Percentiles rank a stretch among this genome's conserved stretches.
Evolutionary conservation across 1,140 invertebrate genomes (phyloP).

Genomic region (Drosophila sturtevanti): DNA sequence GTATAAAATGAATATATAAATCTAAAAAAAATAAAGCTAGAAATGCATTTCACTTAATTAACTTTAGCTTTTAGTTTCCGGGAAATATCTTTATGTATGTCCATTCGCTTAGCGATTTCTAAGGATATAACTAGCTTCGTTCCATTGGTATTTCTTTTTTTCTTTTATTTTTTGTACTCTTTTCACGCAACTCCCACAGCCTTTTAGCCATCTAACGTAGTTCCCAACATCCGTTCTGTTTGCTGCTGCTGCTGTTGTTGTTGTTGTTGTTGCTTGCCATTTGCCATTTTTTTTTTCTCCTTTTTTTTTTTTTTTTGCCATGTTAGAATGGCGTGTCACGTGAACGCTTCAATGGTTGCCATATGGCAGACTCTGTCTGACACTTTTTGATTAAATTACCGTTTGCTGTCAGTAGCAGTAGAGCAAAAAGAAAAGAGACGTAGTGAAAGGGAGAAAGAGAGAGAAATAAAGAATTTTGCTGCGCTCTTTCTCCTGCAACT

Average conservation of each 20-base stretch:
- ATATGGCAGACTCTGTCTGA: conserved; percentile 50
- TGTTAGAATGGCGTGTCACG: conserved; percentile 15
- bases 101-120: not conserved
- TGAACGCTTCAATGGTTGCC: conserved; percentile 38
- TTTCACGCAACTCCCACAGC: not conserved
- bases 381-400: conserved; percentile 62
- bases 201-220: not conserved
- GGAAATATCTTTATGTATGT: not conserved
- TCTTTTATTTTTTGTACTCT: not conserved
- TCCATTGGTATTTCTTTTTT: not conserved
- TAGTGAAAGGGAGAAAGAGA: conserved; percentile 2
- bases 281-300: conserved; percentile 12
- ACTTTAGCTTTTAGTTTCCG: not conserved
- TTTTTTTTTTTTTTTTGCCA: not conserved
- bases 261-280: conserved; percentile 1
- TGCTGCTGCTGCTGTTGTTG: not conserved
- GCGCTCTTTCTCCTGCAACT: conserved; percentile 31
- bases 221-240: not conserved
- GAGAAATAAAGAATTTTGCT: not conserved
- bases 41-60: not conserved
- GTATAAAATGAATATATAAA: too few relatives aligned
- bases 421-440: not conserved
- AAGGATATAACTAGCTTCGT: conserved; percentile 1
- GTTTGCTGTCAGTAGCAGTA: conserved; percentile 50
- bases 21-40: not conserved